Evolutionary conservation across 1,140 invertebrate genomes (phyloP).

Genomic region (Brachionus rotundiformis): DNA sequence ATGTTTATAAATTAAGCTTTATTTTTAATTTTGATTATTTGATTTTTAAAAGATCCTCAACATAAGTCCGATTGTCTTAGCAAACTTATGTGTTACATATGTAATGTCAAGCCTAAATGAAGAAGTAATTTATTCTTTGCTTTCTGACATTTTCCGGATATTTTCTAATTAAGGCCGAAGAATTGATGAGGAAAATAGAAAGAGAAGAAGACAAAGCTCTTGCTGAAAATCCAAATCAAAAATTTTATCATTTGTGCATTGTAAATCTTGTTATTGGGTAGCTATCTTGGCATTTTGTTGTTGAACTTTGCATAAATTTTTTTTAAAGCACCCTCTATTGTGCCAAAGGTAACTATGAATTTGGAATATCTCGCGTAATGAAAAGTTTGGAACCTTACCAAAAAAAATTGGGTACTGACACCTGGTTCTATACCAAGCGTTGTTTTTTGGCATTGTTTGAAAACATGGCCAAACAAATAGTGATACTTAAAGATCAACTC

Average conservation of each 20-base stretch:
- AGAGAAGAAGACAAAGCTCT: slow-evolving; percentile 88
- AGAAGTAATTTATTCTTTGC: slow-evolving; percentile 71
- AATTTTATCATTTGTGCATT: slow-evolving; percentile 94
- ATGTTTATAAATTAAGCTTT: slow-evolving; percentile 64
- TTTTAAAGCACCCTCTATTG: slow-evolving; percentile 81
- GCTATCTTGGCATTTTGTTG: too few species aligned
- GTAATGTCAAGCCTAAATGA: slow-evolving; percentile 99
- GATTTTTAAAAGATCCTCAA: slow-evolving; percentile 67
- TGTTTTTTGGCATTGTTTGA: slow-evolving; percentile 90
- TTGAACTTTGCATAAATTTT: too few species aligned
- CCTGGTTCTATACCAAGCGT: slow-evolving; percentile 94
- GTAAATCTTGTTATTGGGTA: slow-evolving; percentile 96
- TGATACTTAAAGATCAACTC: slow-evolving; percentile 22
- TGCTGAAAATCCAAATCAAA: slow-evolving; percentile 89
- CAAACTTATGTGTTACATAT: slow-evolving; percentile 96
- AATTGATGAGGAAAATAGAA: slow-evolving; percentile 96
- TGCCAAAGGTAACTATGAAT: slow-evolving; percentile 98
- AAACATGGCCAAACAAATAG: slow-evolving; percentile 70
- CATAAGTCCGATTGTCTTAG: slow-evolving; percentile 91
- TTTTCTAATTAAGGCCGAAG: slow-evolving; percentile 88
- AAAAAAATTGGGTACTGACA: slow-evolving; percentile 90
- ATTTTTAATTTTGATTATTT: neutral
- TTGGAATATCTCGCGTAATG: slow-evolving; percentile 94
- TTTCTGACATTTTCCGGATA: too few species aligned
- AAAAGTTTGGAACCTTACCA: slow-evolving; percentile 92